phyloP scores from a whole-genome alignment of 2,797 vertebrate species.

The Coracias cyanogaster region DNA sequence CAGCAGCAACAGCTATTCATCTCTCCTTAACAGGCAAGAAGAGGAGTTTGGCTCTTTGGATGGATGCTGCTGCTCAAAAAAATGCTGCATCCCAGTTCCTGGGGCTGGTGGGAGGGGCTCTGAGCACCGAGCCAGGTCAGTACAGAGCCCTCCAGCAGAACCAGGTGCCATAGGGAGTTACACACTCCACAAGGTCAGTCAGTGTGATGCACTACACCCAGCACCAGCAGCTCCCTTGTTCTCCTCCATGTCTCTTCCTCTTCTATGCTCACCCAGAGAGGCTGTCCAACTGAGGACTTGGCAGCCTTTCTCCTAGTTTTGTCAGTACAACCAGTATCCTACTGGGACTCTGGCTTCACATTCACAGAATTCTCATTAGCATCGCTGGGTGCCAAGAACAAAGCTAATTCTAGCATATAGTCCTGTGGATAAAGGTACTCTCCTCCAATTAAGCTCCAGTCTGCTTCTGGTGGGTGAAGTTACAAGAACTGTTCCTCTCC shows the following conservation, averaged over 20 bases:
- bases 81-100: not conserved
- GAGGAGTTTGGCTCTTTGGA: not conserved
- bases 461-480: not conserved
- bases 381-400: not conserved
- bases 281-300: not conserved
- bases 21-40: not conserved
- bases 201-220: not conserved
- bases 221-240: not conserved
- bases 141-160: not conserved
- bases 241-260: not conserved
- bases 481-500: not conserved
- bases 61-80: not conserved
- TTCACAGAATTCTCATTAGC: not conserved
- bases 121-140: not conserved
- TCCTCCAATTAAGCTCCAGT: not conserved
- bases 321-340: slow-evolving; percentile 10
- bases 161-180: not conserved
- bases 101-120: not conserved
- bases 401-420: not conserved
- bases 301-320: not conserved
- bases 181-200: not conserved
- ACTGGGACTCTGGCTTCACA: not conserved
- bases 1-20: not conserved
- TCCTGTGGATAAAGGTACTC: not conserved
- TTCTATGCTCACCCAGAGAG: not conserved